Evolutionary conservation across 2,888 invertebrate genomes (phyloP), one percentile per base, ranked within the genome.

Genomic region (Drosophila prolongata): DNA sequence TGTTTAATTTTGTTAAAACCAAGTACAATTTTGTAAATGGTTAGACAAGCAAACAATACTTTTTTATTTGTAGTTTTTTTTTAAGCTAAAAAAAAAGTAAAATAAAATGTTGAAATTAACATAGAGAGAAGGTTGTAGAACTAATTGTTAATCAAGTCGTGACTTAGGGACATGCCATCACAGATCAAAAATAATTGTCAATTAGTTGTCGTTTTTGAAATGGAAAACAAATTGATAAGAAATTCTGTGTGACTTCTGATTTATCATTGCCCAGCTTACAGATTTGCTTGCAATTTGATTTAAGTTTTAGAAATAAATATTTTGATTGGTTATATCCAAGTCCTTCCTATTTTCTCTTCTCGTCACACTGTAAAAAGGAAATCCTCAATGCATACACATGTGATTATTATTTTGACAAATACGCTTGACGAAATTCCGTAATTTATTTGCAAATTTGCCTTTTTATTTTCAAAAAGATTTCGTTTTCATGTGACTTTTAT

Each of bases 401-500:
- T 55, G 54, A 55, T 37, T 38, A 37, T 37, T 59, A 58, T 69
- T 53, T 54, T 58, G 55, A 46, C 67, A 64, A 58, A 75, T 60
- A 60, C 55, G 56, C 53, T 43, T 47, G 40, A 50, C 42, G 35
- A 35, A 71, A 70, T 61, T 44, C 43, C 50, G 35, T 40, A 59
- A 57, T 60, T 61, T 61, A 55, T 44, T 38, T 35, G 14, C 14
- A 14, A 47, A n/a, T 35, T 42, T 14, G 19, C 24, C 8, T 1
- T 24, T 14, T 11, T 27, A 14, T 46, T 6, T 46, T 30, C 6
- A 11, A 37, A 14, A 30, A 30, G 8, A 30, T 30, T 30, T n/a
- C 11, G 8, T 8, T 66, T 40, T 40, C 30, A 65, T 50, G 37
- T 19, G 16, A 65, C 16, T 40, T 65, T 77, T 79, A 68, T 77